Conservation (phyloP, 1,140 invertebrate genomes). For the Branchinecta lindahli region DNA sequence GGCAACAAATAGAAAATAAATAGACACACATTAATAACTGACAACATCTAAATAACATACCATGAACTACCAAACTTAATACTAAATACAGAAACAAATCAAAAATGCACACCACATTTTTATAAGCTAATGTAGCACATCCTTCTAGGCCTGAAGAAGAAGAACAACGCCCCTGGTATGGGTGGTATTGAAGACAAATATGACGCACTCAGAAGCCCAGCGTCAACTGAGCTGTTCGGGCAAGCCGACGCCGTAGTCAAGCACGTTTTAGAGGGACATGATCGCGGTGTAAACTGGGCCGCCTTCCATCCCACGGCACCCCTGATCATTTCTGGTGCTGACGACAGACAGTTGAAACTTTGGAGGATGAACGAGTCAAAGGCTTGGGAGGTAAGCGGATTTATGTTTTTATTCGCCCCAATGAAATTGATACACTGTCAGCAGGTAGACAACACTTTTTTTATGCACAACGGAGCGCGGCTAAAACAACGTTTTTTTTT, state of each 20-base stretch:
- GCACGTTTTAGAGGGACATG: constrained; percentile 93
- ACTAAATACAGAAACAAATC: too few species aligned
- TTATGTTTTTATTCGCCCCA: too few species aligned
- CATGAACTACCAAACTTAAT: too few species aligned
- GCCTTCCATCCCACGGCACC: constrained; percentile 89
- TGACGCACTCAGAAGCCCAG: constrained; percentile 60
- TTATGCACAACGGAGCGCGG: too few species aligned
- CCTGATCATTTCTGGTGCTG: constrained; percentile 89
- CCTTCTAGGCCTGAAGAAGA: constrained; percentile 63
- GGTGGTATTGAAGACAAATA: constrained; percentile 59
- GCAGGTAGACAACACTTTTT: too few species aligned
- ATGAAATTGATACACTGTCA: too few species aligned
- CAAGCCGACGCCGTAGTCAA: constrained; percentile 94
- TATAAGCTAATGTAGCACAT: too few species aligned
- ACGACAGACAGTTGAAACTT: constrained; percentile 92
- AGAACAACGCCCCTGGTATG: constrained; percentile 89
- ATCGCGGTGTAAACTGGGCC: constrained; percentile 97
- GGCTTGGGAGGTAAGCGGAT: constrained; percentile 55
- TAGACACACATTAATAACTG: too few species aligned
- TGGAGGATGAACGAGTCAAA: constrained; percentile 99
- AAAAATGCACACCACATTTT: too few species aligned
- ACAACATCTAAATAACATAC: too few species aligned
- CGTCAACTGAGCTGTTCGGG: constrained; percentile 87
- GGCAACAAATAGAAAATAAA: too few species aligned
- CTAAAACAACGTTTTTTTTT: too few species aligned